Percentiles rank a stretch among this genome's conserved stretches.
These are phyloP conservation scores for Hyla sarda DNA, from an alignment of 2,113 vertebrate genomes.

Conservation along the genomic window DNA sequence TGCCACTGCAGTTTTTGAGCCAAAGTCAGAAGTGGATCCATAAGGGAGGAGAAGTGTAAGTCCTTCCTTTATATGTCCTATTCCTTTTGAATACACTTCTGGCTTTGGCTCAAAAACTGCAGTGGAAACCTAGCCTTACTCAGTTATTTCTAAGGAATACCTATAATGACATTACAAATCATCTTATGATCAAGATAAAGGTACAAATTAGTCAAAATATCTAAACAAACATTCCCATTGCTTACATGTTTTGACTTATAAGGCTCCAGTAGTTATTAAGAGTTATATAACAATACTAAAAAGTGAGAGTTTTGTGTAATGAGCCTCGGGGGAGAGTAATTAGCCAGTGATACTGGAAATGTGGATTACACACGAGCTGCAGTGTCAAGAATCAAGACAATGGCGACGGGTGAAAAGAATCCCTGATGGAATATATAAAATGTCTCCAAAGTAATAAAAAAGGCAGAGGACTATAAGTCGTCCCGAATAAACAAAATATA, in stretches of 20 bases:
- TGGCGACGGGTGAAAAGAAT: neutral
- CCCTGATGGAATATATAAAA: neutral
- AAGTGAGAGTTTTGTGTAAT: slow-evolving; percentile 20
- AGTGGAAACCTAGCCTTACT: too few relatives aligned
- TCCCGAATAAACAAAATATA: neutral
- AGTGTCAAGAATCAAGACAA: slow-evolving; percentile 8
- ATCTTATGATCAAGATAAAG: neutral
- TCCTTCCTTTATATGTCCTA: too few relatives aligned
- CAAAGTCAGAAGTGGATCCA: too few relatives aligned
- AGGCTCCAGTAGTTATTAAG: neutral
- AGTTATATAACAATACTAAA: neutral
- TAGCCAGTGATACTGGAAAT: slow-evolving; percentile 2
- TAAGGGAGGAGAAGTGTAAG: too few relatives aligned
- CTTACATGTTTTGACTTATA: neutral
- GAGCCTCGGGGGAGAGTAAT: slow-evolving; percentile 6
- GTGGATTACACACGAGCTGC: neutral
- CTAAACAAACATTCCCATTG: neutral
- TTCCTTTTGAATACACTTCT: too few relatives aligned
- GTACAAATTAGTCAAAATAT: neutral
- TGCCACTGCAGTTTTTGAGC: too few relatives aligned
- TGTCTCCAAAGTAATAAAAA: slow-evolving; percentile 3
- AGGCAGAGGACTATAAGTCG: neutral
- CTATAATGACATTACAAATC: neutral
- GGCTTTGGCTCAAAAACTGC: too few relatives aligned
- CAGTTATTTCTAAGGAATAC: too few relatives aligned